Conservation (phyloP, 2,797 vertebrate species). For the Crenichthys baileyi region DNA sequence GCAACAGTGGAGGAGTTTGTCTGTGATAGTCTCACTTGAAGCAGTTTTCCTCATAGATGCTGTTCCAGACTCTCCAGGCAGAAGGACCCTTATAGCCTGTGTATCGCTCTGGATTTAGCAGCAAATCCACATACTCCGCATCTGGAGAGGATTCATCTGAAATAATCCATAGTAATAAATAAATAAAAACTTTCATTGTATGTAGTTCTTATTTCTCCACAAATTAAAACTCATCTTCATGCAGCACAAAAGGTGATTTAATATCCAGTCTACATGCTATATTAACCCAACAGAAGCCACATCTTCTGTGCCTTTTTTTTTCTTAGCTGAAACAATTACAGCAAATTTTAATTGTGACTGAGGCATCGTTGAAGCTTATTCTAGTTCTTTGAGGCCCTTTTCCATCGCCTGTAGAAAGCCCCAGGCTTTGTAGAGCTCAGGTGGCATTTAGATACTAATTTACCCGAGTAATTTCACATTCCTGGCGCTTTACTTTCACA, state of each 20-base stretch:
- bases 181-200: neutral
- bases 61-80: slow-evolving; percentile 97
- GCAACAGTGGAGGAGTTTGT: neutral
- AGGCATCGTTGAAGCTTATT: neutral
- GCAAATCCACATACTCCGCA: slow-evolving; percentile 91
- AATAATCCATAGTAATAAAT: neutral
- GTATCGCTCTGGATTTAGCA: slow-evolving; percentile 92
- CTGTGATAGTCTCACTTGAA: slow-evolving; percentile 86
- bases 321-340: too few relatives aligned
- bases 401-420: too few relatives aligned
- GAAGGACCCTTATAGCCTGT: slow-evolving; percentile 93
- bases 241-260: neutral
- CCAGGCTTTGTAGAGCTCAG: too few relatives aligned
- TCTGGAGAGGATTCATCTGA: slow-evolving; percentile 92
- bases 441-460: too few relatives aligned
- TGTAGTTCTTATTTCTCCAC: neutral
- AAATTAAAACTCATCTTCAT: neutral
- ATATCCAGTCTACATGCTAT: neutral
- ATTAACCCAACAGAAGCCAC: neutral
- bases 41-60: slow-evolving; percentile 98
- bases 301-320: neutral
- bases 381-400: too few relatives aligned
- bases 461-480: too few relatives aligned
- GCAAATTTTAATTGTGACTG: neutral
- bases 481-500: too few relatives aligned